Evolutionary conservation across 2,113 vertebrate genomes (phyloP).

Genomic region (Colinus virginianus): DNA sequence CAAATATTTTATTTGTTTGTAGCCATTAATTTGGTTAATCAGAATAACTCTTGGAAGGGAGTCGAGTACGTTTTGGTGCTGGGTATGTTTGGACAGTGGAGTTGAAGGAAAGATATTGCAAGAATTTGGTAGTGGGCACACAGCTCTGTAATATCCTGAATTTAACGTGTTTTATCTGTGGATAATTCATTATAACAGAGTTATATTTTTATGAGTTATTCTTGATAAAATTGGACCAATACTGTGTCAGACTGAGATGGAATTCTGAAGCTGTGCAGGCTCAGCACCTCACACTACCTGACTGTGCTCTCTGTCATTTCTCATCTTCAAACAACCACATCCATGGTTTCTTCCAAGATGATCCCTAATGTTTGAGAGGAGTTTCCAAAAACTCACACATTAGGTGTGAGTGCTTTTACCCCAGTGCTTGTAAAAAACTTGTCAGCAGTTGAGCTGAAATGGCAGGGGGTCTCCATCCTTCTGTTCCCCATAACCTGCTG

Average conservation of each 20-base stretch:
- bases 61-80: not conserved
- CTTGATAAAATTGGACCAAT: not conserved
- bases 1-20: conserved; percentile 35
- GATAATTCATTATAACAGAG: not conserved
- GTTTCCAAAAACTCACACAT: not conserved
- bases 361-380: not conserved
- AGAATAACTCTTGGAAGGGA: not conserved
- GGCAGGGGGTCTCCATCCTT: not conserved
- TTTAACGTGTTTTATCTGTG: not conserved
- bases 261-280: not conserved
- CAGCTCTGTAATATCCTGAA: accelerated
- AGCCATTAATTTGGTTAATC: conserved; percentile 14
- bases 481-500: not conserved
- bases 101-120: not conserved
- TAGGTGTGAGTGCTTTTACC: not conserved
- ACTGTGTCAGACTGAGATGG: not conserved
- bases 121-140: not conserved
- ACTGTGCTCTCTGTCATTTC: not conserved
- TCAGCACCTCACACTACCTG: not conserved
- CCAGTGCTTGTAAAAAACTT: not conserved
- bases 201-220: conserved; percentile 18
- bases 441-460: not conserved
- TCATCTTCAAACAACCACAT: not conserved
- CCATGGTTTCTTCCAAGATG: not conserved
- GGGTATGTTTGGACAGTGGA: not conserved